Evolutionary conservation across 2,113 vertebrate species (phyloP).

Genomic region (Onychorhynchus coronatus): DNA sequence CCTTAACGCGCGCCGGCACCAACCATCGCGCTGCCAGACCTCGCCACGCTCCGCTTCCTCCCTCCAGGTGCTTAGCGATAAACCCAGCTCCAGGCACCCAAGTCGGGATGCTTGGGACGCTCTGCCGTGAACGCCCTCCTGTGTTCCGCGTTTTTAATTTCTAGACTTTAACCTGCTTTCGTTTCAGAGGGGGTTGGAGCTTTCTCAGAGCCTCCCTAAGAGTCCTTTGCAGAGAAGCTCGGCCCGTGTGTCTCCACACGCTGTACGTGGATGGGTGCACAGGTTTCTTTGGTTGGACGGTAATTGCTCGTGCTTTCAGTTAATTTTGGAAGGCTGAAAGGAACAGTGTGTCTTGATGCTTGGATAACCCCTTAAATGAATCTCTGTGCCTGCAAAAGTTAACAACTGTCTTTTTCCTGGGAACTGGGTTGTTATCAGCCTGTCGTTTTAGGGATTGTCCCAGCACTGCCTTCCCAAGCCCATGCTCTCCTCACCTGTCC

Average conservation of each 20-base stretch:
- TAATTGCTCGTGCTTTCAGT: background rate
- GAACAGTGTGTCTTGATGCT: background rate
- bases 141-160: fast-evolving
- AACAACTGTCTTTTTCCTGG: background rate
- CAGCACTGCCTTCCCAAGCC: background rate
- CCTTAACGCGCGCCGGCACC: background rate
- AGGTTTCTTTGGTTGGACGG: background rate
- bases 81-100: background rate
- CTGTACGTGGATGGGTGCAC: fast-evolving
- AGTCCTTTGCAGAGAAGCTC: background rate
- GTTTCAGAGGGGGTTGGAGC: background rate
- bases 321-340: background rate
- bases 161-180: slow-evolving; percentile 9
- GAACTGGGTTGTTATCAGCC: background rate
- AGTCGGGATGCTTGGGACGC: background rate
- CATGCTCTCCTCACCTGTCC: background rate
- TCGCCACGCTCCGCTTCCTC: slow-evolving; percentile 35
- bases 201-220: background rate
- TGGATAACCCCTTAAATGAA: background rate
- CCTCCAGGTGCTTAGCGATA: background rate
- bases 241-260: background rate
- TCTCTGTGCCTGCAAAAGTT: background rate
- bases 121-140: background rate
- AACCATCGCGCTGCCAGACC: background rate
- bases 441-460: background rate